A percentile compares a stretch with the other conserved stretches of the same genome.
Conservation (phyloP, 2,797 vertebrate genomes). For the Saxicola maurus region DNA sequence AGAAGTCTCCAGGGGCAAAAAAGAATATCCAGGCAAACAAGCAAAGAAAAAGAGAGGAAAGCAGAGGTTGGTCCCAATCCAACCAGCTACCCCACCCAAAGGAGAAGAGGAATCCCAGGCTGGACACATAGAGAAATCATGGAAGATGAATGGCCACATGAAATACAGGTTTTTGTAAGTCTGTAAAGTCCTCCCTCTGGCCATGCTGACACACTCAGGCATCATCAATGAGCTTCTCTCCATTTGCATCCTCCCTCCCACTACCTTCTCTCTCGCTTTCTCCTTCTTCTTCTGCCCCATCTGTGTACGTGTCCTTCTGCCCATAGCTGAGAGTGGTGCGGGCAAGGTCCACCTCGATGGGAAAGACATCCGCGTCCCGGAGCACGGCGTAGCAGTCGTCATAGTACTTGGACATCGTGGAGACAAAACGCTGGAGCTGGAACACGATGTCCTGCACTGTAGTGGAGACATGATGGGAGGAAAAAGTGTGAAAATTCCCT, state of each 20-base stretch:
- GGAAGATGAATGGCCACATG: neutral
- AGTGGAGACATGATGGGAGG: neutral
- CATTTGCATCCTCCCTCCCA: conserved; percentile 47
- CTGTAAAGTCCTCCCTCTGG: neutral
- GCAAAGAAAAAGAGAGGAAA: neutral
- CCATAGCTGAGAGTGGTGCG: conserved; percentile 90
- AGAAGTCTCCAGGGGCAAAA: neutral
- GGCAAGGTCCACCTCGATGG: conserved; percentile 96
- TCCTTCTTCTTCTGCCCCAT: conserved; percentile 77
- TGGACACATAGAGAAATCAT: conserved; percentile 15
- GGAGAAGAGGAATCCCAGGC: conserved; percentile 2
- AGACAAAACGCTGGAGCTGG: conserved; percentile 97
- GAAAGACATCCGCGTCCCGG: conserved; percentile 93
- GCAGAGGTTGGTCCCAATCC: neutral
- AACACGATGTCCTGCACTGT: conserved; percentile 98
- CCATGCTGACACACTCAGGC: conserved; percentile 20
- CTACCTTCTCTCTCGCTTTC: conserved; percentile 11
- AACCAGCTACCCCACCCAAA: neutral
- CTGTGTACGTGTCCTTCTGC: conserved; percentile 78
- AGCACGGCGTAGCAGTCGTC: conserved; percentile 91
- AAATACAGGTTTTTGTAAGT: conserved; percentile 43
- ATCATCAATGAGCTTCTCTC: conserved; percentile 69
- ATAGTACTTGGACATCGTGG: conserved; percentile 95
- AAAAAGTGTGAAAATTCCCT: neutral
- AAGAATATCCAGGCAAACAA: neutral